phyloP scores from a whole-genome alignment of 1,140 invertebrate species.

The Melipona quadrifasciata region DNA sequence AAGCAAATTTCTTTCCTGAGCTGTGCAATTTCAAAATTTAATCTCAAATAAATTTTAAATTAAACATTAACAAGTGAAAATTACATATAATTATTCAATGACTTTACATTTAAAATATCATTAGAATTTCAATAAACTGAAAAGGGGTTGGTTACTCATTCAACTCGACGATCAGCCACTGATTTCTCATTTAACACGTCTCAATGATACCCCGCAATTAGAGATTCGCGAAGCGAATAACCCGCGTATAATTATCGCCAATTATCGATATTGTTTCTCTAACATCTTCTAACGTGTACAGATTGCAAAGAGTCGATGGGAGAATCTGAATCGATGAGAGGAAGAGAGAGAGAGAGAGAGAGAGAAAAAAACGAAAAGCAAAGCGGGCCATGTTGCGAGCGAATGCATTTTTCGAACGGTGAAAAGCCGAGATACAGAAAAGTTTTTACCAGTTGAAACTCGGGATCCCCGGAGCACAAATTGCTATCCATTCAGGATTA shows the following conservation, averaged over 20 bases:
- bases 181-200: too few species aligned
- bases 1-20: too few species aligned
- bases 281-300: background rate
- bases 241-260: conserved; percentile 1
- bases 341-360: too few species aligned
- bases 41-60: too few species aligned
- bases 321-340: background rate
- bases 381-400: background rate
- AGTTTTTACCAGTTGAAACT: conserved; percentile 71
- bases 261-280: conserved; percentile 22
- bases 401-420: background rate
- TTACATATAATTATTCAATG: too few species aligned
- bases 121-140: too few species aligned
- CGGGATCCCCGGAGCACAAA: conserved; percentile 73
- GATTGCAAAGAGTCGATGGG: background rate
- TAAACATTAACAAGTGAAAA: too few species aligned
- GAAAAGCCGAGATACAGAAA: conserved; percentile 61
- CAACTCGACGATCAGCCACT: too few species aligned
- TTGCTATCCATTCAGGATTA: conserved; percentile 79
- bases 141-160: too few species aligned
- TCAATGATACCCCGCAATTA: background rate
- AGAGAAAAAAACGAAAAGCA: background rate
- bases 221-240: conserved; percentile 17
- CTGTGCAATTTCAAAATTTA: too few species aligned
- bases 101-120: too few species aligned